Evolutionary conservation across 2,797 vertebrate species (phyloP).

Genomic region (Macropodus opercularis): DNA sequence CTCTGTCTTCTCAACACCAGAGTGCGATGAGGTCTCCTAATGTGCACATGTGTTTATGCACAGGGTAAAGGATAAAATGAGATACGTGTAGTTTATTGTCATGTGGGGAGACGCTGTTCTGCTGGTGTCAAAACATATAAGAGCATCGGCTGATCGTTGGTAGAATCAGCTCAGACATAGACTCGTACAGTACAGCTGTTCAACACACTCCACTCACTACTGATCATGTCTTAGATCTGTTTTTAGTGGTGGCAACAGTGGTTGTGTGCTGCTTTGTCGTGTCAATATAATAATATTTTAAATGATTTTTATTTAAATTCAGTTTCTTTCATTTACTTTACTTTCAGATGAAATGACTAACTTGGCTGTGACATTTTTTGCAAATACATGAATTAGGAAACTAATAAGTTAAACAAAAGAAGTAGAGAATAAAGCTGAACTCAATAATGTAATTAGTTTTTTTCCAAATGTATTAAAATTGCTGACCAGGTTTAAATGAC

Average conservation of each 20-base stretch:
- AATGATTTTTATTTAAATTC: too few relatives aligned
- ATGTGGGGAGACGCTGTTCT: slow-evolving; percentile 9
- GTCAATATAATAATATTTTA: neutral
- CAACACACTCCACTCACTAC: too few relatives aligned
- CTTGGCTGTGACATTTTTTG: neutral
- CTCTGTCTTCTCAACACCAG: slow-evolving; percentile 65
- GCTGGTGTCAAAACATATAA: slow-evolving; percentile 41
- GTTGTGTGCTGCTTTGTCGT: slow-evolving; percentile 6
- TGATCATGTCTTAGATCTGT: neutral
- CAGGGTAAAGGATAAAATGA: slow-evolving; percentile 32
- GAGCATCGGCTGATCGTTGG: slow-evolving; percentile 15
- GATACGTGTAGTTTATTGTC: slow-evolving; percentile 36
- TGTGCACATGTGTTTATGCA: slow-evolving; percentile 55
- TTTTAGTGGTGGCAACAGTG: neutral
- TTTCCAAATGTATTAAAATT: neutral
- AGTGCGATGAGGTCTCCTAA: slow-evolving; percentile 59
- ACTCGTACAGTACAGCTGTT: too few relatives aligned
- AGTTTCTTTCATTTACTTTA: neutral
- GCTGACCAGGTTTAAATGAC: neutral
- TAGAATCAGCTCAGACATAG: too few relatives aligned
- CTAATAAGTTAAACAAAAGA: neutral
- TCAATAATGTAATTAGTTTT: neutral
- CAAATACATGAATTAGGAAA: slow-evolving; percentile 2
- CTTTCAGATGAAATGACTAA: neutral
- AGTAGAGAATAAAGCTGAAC: neutral